Evolutionary conservation across 30 jellyfish, hydroid and myxozoan genomes (phyloP), one percentile per base, ranked within the genome.

Genomic region (Catostylus mosaicus): DNA sequence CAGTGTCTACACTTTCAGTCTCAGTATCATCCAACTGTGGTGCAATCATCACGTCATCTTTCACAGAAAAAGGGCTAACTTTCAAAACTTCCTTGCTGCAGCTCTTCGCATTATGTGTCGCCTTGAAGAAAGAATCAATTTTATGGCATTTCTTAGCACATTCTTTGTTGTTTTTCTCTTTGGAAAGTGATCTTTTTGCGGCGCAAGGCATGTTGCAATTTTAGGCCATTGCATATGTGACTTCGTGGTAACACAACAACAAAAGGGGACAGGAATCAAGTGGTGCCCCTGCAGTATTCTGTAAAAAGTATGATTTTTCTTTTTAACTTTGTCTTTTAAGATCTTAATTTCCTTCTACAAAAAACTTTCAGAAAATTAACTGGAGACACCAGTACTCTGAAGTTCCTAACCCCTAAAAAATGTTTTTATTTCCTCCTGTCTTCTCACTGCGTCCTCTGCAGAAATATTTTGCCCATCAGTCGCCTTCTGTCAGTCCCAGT

Each of bases 201-300:
- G 71, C 71, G 71, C n/a, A 57, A n/a, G 71, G 71, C n/a, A n/a
- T n/a, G n/a, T n/a, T n/a, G 30, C 71, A 57, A 57, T 57, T 57
- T 57, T 57, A 57, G 71, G 71, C 71, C 71, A 57, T n/a, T 27
- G 71, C 71, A 19, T 57, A 57, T 27, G 71, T 57, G 71, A 57
- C 34, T 57, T 24, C 71, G n/a, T 57, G 71, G 71, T 57, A 57
- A 57, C 71, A 24, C 71, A 57, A 24, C 71, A 43, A 43, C 56
- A n/a, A 43, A 43, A 43, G 56, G 56, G 16, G 56, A 43, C 16
- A 6, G 16, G 56, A 43, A 8, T 43, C 16, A 8, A 43, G 56
- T 43, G 56, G 56, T 16, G 56, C 56, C 16, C 16, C 56, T n/a
- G n/a, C n/a, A n/a, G n/a, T n/a, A n/a, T n/a, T n/a, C n/a, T n/a